phyloP scores from a whole-genome alignment of 2,888 invertebrate genomes.

The Protodeltote pygarga region DNA sequence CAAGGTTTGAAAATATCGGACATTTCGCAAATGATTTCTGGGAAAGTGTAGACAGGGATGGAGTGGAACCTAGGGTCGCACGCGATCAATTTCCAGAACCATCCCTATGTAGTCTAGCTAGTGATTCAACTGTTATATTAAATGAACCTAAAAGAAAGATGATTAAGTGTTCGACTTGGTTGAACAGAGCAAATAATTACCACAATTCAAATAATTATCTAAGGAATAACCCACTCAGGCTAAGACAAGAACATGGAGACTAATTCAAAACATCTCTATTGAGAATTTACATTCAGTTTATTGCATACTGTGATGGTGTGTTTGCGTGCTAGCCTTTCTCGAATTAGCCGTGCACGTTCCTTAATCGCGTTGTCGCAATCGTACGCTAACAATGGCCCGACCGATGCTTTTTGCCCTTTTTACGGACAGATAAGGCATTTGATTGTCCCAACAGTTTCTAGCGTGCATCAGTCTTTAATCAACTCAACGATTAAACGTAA shows the following conservation, averaged over 20 bases:
- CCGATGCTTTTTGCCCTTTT: constrained; percentile 64
- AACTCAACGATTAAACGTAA: constrained; percentile 47
- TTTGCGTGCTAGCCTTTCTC: constrained; percentile 70
- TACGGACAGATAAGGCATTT: constrained; percentile 65
- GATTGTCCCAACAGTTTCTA: constrained; percentile 65
- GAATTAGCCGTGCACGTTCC: constrained; percentile 70
- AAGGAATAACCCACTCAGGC: constrained; percentile 9
- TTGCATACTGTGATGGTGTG: constrained; percentile 65
- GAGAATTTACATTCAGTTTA: constrained; percentile 57
- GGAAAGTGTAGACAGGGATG: constrained; percentile 8
- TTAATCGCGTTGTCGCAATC: constrained; percentile 74
- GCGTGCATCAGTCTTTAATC: constrained; percentile 66
- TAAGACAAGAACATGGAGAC: constrained; percentile 28
- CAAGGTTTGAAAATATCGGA: constrained; percentile 6
- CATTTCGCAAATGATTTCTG: constrained; percentile 19
- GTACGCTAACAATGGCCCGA: constrained; percentile 69
- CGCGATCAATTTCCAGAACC: not conserved
- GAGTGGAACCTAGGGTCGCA: constrained; percentile 15
- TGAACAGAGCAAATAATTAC: constrained; percentile 36
- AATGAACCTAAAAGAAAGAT: too few species aligned
- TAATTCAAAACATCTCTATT: constrained; percentile 62
- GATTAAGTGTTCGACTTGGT: too few species aligned
- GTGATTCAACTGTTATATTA: too few species aligned
- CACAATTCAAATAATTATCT: constrained; percentile 22
- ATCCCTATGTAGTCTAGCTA: too few species aligned